Evolutionary conservation across 2,888 invertebrate genomes (phyloP).

Genomic region (Apamea sordens): DNA sequence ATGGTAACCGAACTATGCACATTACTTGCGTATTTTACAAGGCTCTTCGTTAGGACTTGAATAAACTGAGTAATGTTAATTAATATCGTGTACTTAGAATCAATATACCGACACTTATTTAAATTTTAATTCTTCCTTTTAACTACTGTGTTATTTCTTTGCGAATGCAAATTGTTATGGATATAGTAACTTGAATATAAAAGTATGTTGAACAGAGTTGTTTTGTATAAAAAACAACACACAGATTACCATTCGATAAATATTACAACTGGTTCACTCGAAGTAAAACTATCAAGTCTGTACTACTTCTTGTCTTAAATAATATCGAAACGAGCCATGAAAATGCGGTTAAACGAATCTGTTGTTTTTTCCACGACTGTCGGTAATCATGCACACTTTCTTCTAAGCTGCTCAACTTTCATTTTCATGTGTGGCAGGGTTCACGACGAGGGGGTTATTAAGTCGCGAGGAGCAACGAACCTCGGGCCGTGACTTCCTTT

Average conservation of each 20-base stretch:
- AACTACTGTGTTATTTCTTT: constrained; percentile 29
- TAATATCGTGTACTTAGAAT: constrained; percentile 39
- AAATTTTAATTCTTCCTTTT: constrained; percentile 32
- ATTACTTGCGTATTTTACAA: constrained; percentile 36
- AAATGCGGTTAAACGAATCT: constrained; percentile 72
- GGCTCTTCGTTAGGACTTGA: constrained; percentile 32
- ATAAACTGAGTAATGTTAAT: constrained; percentile 49
- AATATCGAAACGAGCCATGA: constrained; percentile 62
- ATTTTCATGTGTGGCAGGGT: constrained; percentile 77
- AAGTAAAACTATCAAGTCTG: constrained; percentile 5
- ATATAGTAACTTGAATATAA: constrained; percentile 23
- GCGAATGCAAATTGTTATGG: constrained; percentile 43
- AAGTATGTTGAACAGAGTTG: constrained; percentile 17
- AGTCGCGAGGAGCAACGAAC: constrained; percentile 79
- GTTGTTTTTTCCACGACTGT: constrained; percentile 66
- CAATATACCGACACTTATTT: constrained; percentile 49
- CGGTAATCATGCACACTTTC: constrained; percentile 71
- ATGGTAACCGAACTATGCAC: constrained; percentile 29
- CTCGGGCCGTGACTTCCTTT: constrained; percentile 88
- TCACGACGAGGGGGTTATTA: constrained; percentile 68
- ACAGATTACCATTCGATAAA: constrained; percentile 16
- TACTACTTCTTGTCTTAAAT: constrained; percentile 4
- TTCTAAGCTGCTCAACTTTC: constrained; percentile 76
- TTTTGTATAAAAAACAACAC: constrained; percentile 3
- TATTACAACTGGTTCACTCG: constrained; percentile 22